Percentiles rank a stretch among this genome's conserved stretches.
phyloP scores from a whole-genome alignment of 2,113 vertebrate genomes.

The Vicugna pacos region DNA sequence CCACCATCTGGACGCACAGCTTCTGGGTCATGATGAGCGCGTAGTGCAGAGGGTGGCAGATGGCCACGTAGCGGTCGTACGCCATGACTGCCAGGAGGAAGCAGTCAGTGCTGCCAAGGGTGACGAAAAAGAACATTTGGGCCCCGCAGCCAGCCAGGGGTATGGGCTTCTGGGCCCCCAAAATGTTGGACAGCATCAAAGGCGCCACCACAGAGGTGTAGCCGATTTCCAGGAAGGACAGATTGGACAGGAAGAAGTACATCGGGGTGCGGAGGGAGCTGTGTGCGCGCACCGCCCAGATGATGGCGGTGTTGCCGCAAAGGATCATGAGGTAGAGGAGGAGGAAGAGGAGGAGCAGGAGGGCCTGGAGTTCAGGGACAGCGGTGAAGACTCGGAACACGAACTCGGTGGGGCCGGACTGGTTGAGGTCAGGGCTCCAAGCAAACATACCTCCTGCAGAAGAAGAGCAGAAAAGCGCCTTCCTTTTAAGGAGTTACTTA shows the following conservation, averaged over 20 bases:
- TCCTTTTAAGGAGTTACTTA: not conserved
- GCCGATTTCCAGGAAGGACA: constrained; percentile 69
- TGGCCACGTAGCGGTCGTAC: constrained; percentile 69
- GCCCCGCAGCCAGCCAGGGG: constrained; percentile 52
- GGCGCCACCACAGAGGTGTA: constrained; percentile 61
- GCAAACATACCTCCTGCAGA: not conserved
- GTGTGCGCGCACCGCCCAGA: constrained; percentile 22
- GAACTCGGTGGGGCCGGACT: constrained; percentile 35
- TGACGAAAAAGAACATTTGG: constrained; percentile 76
- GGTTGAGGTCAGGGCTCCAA: constrained; percentile 22
- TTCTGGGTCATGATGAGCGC: constrained; percentile 55
- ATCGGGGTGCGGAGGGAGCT: constrained; percentile 41
- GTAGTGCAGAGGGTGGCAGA: constrained; percentile 74
- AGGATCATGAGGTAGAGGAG: constrained; percentile 68
- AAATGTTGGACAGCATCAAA: constrained; percentile 69
- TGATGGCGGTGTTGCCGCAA: constrained; percentile 40
- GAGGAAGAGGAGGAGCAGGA: constrained; percentile 69
- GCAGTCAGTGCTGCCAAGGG: constrained; percentile 62
- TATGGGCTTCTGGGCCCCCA: constrained; percentile 44
- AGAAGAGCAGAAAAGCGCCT: accelerated
- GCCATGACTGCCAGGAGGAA: constrained; percentile 76
- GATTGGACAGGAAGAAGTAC: constrained; percentile 70
- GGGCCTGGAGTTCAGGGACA: not conserved
- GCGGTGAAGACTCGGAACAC: constrained; percentile 60
- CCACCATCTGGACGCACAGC: constrained; percentile 44